phyloP scores from a whole-genome alignment of 2,888 invertebrate species.

The Macropis europaea region DNA sequence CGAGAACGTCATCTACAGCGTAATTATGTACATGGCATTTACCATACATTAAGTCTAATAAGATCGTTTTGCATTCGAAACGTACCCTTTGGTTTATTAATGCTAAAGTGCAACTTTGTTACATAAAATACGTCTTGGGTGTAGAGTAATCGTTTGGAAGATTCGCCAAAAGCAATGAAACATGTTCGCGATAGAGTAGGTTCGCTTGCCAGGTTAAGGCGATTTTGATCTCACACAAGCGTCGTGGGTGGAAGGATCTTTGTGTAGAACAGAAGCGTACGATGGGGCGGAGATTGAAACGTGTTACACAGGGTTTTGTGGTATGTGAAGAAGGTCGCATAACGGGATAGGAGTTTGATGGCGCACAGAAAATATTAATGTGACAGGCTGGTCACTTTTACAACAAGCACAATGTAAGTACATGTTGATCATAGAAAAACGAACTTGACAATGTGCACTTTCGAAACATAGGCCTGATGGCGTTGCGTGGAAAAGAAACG shows the following conservation, averaged over 20 bases:
- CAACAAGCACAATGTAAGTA: conserved; percentile 18
- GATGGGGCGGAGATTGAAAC: conserved; percentile 47
- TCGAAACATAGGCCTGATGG: background rate
- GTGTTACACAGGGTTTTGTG: conserved; percentile 28
- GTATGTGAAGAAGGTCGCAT: conserved; percentile 32
- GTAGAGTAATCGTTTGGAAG: background rate
- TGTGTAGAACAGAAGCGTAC: conserved; percentile 8
- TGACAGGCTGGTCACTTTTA: conserved; percentile 43
- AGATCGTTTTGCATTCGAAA: background rate
- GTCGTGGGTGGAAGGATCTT: conserved; percentile 20
- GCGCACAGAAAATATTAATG: conserved; percentile 47
- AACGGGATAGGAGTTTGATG: conserved; percentile 27
- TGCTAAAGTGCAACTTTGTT: conserved; percentile 1
- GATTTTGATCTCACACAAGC: conserved; percentile 13
- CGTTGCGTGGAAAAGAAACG: conserved; percentile 22
- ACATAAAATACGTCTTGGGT: background rate
- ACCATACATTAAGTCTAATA: no score
- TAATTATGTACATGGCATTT: no score
- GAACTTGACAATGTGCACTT: conserved; percentile 30
- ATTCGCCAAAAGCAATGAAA: background rate
- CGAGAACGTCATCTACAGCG: no score
- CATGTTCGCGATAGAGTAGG: conserved; percentile 8
- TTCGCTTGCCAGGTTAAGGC: conserved; percentile 15
- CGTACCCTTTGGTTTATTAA: no score
- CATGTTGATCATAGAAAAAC: conserved; percentile 52